Percentiles rank a stretch among this genome's conserved stretches.
These are phyloP conservation scores for Virgularia gustaviana DNA, from an alignment of 92 coral and sea anemone species.

Conservation along the genomic window DNA sequence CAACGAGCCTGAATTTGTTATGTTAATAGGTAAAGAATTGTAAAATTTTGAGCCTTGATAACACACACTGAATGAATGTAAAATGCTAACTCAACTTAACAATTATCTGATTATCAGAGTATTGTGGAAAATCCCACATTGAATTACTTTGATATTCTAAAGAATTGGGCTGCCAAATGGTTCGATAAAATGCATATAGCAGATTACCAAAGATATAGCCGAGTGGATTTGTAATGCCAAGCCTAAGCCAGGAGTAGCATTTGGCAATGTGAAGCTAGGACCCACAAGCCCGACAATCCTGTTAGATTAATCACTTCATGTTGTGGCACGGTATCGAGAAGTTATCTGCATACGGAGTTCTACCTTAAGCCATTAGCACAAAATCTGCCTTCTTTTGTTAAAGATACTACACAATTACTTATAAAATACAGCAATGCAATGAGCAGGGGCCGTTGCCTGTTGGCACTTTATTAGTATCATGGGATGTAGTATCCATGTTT, in stretches of 20 bases:
- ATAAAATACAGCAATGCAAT: not conserved
- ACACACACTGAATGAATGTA: too few species aligned
- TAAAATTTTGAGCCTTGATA: too few species aligned
- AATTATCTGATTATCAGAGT: conserved; percentile 22
- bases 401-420: conserved; percentile 25
- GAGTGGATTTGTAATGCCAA: conserved; percentile 33
- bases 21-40: too few species aligned
- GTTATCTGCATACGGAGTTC: conserved; percentile 51
- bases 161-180: conserved; percentile 47
- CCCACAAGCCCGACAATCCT: conserved; percentile 44
- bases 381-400: conserved; percentile 44
- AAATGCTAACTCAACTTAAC: conserved; percentile 38
- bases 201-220: conserved; percentile 39
- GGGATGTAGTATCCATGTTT: conserved; percentile 39
- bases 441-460: not conserved
- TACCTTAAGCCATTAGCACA: conserved; percentile 37
- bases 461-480: conserved; percentile 42
- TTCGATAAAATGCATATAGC: conserved; percentile 12
- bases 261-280: conserved; percentile 50
- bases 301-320: conserved; percentile 39
- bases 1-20: too few species aligned
- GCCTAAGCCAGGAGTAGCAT: conserved; percentile 46
- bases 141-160: conserved; percentile 12
- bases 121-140: conserved; percentile 28
- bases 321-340: conserved; percentile 46